Evolutionary conservation across 2,888 invertebrate genomes (phyloP).

Genomic region (Mesodorylaimus sp.): DNA sequence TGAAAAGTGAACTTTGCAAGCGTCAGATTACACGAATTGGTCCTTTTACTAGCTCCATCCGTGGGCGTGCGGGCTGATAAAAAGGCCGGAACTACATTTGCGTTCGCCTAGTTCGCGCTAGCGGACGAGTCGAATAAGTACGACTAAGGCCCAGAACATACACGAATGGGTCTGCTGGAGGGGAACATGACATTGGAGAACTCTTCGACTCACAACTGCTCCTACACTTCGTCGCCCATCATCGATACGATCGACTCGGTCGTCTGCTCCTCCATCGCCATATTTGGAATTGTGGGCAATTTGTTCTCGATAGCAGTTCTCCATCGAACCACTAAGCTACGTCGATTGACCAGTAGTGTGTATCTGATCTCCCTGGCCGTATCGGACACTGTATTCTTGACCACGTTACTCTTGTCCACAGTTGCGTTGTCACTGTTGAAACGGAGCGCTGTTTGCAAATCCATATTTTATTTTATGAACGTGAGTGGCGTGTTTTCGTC

Average conservation of each 20-base stretch:
- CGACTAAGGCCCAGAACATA: too few relatives aligned
- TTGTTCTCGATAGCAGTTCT: neutral
- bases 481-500: constrained; percentile 25
- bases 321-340: neutral
- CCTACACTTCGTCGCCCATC: neutral
- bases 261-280: neutral
- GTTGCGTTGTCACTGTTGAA: neutral
- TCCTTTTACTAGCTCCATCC: too few relatives aligned
- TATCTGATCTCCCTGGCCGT: constrained; percentile 6
- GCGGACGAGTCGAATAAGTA: too few relatives aligned
- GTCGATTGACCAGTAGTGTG: neutral
- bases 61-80: too few relatives aligned
- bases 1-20: too few relatives aligned
- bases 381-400: constrained; percentile 1
- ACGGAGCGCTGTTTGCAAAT: constrained; percentile 6
- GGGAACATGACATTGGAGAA: too few relatives aligned
- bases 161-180: too few relatives aligned
- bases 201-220: too few relatives aligned
- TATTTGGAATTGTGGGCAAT: neutral
- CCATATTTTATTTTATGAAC: constrained; percentile 22
- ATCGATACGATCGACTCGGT: neutral
- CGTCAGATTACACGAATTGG: too few relatives aligned
- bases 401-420: neutral
- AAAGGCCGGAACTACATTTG: too few relatives aligned
- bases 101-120: too few relatives aligned